phyloP scores from a whole-genome alignment of 2,888 invertebrate genomes.

The Choreutis nemorana region DNA sequence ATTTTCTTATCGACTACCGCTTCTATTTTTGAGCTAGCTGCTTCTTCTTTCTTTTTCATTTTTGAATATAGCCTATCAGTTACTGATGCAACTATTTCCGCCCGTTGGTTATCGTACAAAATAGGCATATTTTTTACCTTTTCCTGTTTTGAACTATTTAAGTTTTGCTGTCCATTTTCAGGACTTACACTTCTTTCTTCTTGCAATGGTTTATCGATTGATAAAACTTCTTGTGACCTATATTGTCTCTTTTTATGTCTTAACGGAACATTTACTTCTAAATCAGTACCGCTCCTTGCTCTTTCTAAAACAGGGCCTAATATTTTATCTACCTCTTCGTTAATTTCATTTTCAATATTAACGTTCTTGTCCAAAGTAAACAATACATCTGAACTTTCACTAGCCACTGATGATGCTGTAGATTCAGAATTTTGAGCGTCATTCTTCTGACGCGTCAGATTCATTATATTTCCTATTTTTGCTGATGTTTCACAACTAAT shows the following conservation, averaged over 20 bases:
- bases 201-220: conserved; percentile 23
- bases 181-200: conserved; percentile 18
- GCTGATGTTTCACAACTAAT: conserved; percentile 14
- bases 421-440: conserved; percentile 33
- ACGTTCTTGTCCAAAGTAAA: conserved; percentile 30
- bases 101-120: conserved; percentile 59
- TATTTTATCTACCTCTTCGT: conserved; percentile 47
- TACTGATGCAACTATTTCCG: conserved; percentile 76
- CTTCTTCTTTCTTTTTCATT: conserved; percentile 62
- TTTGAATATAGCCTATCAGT: conserved; percentile 72
- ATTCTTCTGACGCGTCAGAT: conserved; percentile 27
- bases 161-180: conserved; percentile 23
- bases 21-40: conserved; percentile 41
- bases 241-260: conserved; percentile 48
- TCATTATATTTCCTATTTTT: conserved; percentile 51
- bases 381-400: conserved; percentile 42
- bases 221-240: conserved; percentile 52
- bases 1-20: conserved; percentile 43
- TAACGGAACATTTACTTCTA: conserved; percentile 42
- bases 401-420: conserved; percentile 33
- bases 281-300: conserved; percentile 47
- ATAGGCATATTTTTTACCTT: conserved; percentile 29
- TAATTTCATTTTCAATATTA: conserved; percentile 36
- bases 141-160: too few species aligned
- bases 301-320: conserved; percentile 47